A percentile compares a stretch with the other conserved stretches of the same genome.
phyloP scores from a whole-genome alignment of 2,797 vertebrate genomes.

The Sitta carolinensis region DNA sequence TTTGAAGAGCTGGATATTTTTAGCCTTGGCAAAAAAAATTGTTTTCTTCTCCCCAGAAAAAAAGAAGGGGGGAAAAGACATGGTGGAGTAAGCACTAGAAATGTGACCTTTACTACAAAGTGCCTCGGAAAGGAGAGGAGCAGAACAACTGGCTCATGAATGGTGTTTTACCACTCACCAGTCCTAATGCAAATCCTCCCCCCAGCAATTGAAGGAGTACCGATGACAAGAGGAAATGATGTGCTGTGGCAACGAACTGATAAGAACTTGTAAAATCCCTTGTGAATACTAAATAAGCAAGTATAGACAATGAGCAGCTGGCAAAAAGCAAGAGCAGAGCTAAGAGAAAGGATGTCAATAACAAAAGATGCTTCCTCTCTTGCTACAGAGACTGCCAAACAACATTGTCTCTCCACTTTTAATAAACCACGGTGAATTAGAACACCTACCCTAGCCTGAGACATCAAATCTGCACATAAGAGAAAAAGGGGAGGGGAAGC shows the following conservation, averaged over 20 bases:
- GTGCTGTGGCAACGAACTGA: conserved; percentile 58
- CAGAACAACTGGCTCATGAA: conserved; percentile 32
- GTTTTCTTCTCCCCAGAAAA: conserved; percentile 33
- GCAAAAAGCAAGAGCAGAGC: conserved; percentile 70
- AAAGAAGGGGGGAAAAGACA: neutral
- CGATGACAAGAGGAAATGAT: conserved; percentile 70
- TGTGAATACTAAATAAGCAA: conserved; percentile 70
- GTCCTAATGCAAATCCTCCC: conserved; percentile 7
- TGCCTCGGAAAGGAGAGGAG: neutral
- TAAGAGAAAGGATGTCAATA: conserved; percentile 75
- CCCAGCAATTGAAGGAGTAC: conserved; percentile 48
- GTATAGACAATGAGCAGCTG: conserved; percentile 68
- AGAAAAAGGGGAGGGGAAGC: neutral
- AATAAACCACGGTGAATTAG: conserved; percentile 58
- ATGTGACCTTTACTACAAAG: conserved; percentile 34
- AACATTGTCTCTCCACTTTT: conserved; percentile 61
- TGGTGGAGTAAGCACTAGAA: neutral
- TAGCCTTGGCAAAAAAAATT: neutral
- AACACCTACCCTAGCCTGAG: conserved; percentile 22
- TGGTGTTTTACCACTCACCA: conserved; percentile 26
- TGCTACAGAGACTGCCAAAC: conserved; percentile 70
- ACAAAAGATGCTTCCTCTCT: conserved; percentile 75
- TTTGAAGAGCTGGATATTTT: conserved; percentile 46
- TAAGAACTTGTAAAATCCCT: conserved; percentile 70
- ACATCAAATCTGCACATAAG: conserved; percentile 19